These are phyloP conservation scores for Oryzias curvinotus DNA, from an alignment of 2,113 vertebrate species.

Conservation along the genomic window DNA sequence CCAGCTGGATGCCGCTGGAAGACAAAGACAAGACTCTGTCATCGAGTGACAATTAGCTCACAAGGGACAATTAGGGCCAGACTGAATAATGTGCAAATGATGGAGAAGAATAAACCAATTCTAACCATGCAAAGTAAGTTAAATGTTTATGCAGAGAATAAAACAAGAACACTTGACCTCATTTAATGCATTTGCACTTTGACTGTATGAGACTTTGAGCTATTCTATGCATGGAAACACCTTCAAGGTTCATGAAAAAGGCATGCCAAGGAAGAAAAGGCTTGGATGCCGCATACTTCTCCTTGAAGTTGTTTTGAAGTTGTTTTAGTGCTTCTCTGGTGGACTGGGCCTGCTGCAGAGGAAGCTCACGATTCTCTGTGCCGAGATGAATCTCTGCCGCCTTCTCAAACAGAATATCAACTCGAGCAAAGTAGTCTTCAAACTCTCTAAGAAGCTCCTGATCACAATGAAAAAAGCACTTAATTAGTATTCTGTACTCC, in stretches of 20 bases:
- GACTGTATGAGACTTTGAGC: neutral
- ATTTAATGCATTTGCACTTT: neutral
- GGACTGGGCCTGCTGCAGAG: slow-evolving; percentile 84
- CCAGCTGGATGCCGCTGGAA: slow-evolving; percentile 87
- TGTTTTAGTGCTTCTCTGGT: slow-evolving; percentile 83
- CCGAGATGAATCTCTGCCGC: slow-evolving; percentile 85
- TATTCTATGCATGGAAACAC: neutral
- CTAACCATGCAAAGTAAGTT: neutral
- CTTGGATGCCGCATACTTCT: slow-evolving; percentile 79
- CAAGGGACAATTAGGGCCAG: slow-evolving; percentile 2
- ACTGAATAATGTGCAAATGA: neutral
- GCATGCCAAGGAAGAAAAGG: neutral
- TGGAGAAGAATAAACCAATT: neutral
- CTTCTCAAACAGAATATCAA: slow-evolving; percentile 84
- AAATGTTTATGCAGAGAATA: too few relatives aligned
- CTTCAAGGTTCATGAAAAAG: neutral
- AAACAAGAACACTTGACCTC: too few relatives aligned
- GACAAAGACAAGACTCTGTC: slow-evolving; percentile 19
- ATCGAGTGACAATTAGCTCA: slow-evolving; percentile 8
- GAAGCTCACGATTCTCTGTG: slow-evolving; percentile 79
- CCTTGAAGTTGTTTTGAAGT: slow-evolving; percentile 82
- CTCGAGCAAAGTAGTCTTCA: slow-evolving; percentile 78
- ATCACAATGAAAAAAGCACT: slow-evolving; percentile 8
- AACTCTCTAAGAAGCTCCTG: slow-evolving; percentile 84
- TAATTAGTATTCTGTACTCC: too few relatives aligned